Base-by-base conservation (phyloP, 2,113 vertebrate genomes). In the Pseudorhombus dupliciocellatus region DNA sequence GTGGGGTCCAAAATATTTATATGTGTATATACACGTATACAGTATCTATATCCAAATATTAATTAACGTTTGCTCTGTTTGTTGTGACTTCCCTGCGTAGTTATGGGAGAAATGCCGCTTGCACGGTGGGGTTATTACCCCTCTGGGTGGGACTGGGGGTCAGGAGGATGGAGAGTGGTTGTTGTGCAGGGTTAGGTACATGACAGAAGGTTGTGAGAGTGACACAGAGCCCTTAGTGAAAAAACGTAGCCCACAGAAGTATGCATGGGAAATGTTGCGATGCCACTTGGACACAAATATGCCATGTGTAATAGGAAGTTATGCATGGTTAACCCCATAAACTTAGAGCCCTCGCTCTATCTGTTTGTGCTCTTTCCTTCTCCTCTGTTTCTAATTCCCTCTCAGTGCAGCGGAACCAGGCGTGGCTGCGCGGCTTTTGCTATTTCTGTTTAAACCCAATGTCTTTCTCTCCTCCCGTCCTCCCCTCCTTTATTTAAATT, bases 51-150 rank as follows among this genome's bases (percentile, higher is more conserved):
- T 30, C 28, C 25, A 11, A n/a, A 63, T 85, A 85, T 88, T 86
- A 91, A 90, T 89, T 81, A 88, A 88, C 86, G 81, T 62, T 55
- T 79, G 80, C 62, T 76, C 68, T 88, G 83, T 86, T 88, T 90
- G 79, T 85, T 84, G 56, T 87, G 67, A 78, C 62, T 79, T 59
- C 74, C 61, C 48, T 3, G 4, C 73, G 56, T 83, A 61, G 66
- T 77, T 84, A 73, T 54, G 54, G 77, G 66, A 55, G 52, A 76
- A 46, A 50, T 22, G 40, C 16, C 40, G 16, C 15, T 16, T 4
- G 15, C 40, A 44, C 4, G 15, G 18, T 16, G 5, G 40, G 40
- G 40, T 44, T 44, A 44, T 44, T 18, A 5, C 5, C 30, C 25
- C 18, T 56, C 14, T 2, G 26, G 6, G 52, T 54, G 26, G 52